Conservation (phyloP, 1,140 invertebrate species). For the Orius insidiosus region DNA sequence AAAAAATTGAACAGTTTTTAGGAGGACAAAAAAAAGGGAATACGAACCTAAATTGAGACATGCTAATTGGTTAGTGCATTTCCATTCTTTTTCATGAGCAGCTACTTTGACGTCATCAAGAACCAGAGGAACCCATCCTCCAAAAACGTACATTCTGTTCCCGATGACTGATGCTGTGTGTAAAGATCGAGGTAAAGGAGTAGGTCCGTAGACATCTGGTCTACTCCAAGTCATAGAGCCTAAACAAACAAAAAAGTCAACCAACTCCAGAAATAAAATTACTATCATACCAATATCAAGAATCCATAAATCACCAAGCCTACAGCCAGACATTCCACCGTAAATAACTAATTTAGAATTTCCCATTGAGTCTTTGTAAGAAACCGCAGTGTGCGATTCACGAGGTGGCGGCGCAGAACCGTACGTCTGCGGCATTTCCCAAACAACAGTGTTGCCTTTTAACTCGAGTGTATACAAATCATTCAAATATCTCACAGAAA, state of each 20-base stretch:
- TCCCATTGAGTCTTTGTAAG: slow-evolving; percentile 62
- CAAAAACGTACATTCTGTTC: slow-evolving; percentile 94
- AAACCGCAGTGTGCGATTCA: slow-evolving; percentile 91
- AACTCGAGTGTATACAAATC: slow-evolving; percentile 25
- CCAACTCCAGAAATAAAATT: too few species aligned
- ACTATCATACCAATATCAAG: slow-evolving; percentile 51
- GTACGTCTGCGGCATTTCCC: slow-evolving; percentile 79
- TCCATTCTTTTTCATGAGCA: slow-evolving; percentile 97
- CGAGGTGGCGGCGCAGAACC: slow-evolving; percentile 76
- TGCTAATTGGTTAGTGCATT: slow-evolving; percentile 92
- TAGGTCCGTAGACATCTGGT: slow-evolving; percentile 64
- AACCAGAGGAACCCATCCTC: slow-evolving; percentile 91
- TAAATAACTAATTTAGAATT: slow-evolving; percentile 84
- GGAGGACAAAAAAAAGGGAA: too few species aligned
- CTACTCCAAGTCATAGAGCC: slow-evolving; percentile 79
- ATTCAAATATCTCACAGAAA: slow-evolving; percentile 23
- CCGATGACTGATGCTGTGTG: slow-evolving; percentile 92
- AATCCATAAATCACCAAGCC: slow-evolving; percentile 90
- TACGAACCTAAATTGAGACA: slow-evolving; percentile 85
- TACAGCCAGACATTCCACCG: slow-evolving; percentile 95
- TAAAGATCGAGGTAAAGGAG: slow-evolving; percentile 86
- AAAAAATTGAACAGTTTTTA: too few species aligned
- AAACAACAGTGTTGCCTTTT: slow-evolving; percentile 28
- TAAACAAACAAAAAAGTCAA: slow-evolving; percentile 19
- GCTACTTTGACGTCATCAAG: slow-evolving; percentile 71